phyloP scores from a whole-genome alignment of 1,140 invertebrate species.

The Gonioctena quinquepunctata region DNA sequence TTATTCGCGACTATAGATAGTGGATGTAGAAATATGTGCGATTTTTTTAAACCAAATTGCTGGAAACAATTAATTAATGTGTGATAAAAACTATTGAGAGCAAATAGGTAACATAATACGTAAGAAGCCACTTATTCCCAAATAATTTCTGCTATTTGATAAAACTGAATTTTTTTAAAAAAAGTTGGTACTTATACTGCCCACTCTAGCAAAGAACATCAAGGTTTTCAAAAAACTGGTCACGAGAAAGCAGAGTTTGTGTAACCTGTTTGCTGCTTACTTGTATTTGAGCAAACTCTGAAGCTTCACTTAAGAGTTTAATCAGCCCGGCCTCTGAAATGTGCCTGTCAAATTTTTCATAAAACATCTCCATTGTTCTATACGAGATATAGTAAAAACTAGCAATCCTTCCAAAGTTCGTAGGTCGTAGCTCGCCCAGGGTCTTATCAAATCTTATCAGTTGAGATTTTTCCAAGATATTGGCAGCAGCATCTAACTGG shows the following conservation, averaged over 20 bases:
- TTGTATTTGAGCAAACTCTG: conserved; percentile 97
- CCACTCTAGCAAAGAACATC: no score
- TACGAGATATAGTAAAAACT: conserved; percentile 98
- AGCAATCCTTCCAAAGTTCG: conserved; percentile 92
- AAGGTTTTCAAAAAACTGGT: background rate
- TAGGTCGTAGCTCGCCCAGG: conserved; percentile 75
- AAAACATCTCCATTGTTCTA: conserved; percentile 92
- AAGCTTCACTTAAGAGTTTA: conserved; percentile 84
- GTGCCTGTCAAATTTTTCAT: conserved; percentile 73
- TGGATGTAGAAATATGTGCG: no score
- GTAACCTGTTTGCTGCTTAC: conserved; percentile 58
- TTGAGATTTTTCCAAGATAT: conserved; percentile 84
- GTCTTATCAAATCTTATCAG: conserved; percentile 92
- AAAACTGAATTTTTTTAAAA: no score
- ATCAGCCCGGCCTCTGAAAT: conserved; percentile 91
- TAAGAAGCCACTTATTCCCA: no score
- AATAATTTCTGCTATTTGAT: no score
- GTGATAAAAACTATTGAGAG: no score
- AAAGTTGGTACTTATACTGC: no score
- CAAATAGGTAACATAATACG: no score
- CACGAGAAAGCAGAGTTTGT: no score
- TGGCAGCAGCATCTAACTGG: conserved; percentile 65
- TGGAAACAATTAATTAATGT: no score
- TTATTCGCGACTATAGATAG: no score
- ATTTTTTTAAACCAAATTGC: no score